Percentiles rank a stretch among this genome's conserved stretches.
Evolutionary conservation across 2,113 vertebrate genomes (phyloP).

Genomic region (Oreochromis aureus): DNA sequence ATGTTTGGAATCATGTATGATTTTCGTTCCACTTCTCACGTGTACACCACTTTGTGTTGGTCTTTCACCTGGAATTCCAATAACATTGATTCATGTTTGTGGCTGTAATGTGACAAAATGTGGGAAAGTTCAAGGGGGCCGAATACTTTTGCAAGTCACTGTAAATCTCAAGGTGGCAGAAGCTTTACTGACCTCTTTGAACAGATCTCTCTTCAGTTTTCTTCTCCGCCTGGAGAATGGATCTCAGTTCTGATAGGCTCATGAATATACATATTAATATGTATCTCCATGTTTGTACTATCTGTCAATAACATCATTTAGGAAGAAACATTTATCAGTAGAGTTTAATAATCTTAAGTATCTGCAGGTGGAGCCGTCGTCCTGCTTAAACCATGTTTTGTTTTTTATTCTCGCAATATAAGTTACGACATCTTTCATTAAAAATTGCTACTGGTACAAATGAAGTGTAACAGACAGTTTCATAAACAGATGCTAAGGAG

Average conservation of each 20-base stretch:
- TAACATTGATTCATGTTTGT: too few species aligned
- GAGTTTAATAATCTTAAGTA: not conserved
- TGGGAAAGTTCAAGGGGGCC: too few species aligned
- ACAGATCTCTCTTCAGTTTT: accelerated
- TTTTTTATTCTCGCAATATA: not conserved
- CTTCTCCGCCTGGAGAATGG: not conserved
- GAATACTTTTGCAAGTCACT: too few species aligned
- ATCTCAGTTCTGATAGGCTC: not conserved
- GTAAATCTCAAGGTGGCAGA: not conserved
- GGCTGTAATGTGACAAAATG: too few species aligned
- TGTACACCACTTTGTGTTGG: too few species aligned
- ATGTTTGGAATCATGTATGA: too few species aligned
- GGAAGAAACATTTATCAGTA: not conserved
- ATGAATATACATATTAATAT: not conserved
- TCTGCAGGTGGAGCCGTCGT: not conserved
- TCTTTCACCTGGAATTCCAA: too few species aligned
- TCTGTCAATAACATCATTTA: not conserved
- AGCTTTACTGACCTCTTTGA: not conserved
- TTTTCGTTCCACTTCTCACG: too few species aligned
- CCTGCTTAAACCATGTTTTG: not conserved
- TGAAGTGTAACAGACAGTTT: accelerated
- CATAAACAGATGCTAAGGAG: not conserved
- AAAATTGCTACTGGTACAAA: not conserved
- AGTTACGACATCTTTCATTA: not conserved
- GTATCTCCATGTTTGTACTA: not conserved